Evolutionary conservation across 2,888 invertebrate genomes (phyloP), one percentile per base, ranked within the genome.

Genomic region (Hirtodrosophila alboralis): DNA sequence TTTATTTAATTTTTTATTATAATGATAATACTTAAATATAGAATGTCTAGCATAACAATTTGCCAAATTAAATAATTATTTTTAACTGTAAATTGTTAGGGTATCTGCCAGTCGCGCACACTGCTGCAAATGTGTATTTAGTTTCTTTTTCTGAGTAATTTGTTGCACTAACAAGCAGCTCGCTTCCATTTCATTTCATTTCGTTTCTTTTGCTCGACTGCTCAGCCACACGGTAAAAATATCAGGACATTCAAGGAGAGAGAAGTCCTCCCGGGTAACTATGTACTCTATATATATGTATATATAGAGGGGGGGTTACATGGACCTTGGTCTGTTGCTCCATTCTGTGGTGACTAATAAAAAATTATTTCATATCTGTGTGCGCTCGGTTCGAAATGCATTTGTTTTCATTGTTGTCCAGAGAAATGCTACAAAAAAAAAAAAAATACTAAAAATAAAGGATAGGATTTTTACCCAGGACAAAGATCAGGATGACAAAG

Each of bases 121-220:
- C 2, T 33, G 18, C 38, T 43, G 14, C 9, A 27, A 9, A 13
- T 27, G 9, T 21, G 37, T 36, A 40, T 38, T 26, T 53, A 30
- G 13, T 14, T 37, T 48, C 58, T 57, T 47, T 38, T 73, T 70
- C 81, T 81, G 63, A 77, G 76, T 77, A 77, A 77, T 77, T 77
- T 77, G 76, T 81, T 81, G 76, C 81, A 81, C 78, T 77, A 81
- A 77, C 76, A 81, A 77, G 76, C 78, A 74, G 63, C 78, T 64
- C 70, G 70, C 81, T 74, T 73, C 61, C 81, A 81, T 77, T 77
- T 54, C 78, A 81, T 76, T 79, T 72, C 75, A 60, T 72, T 72
- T 72, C 75, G 58, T 72, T 72, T 69, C 75, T 51, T 60, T 74
- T 68, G 75, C 56, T 68, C 68, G 48, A 56, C 53, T 68, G 63